Evolutionary conservation across 2,888 invertebrate species (phyloP).

Genomic region (Heteromurus nitidus): DNA sequence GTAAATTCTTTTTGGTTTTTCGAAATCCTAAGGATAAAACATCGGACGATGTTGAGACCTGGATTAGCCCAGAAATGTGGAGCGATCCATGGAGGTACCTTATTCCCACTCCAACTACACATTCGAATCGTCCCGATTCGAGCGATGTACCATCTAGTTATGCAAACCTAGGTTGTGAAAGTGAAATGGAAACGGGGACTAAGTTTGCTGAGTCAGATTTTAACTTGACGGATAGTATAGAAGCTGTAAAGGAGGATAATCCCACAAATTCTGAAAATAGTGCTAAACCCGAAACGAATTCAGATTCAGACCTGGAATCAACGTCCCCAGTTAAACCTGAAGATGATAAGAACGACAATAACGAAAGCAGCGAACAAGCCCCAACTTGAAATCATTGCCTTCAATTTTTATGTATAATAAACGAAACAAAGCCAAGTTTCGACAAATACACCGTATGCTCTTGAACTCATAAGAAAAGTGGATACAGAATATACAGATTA

Average conservation of each 20-base stretch:
- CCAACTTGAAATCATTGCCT: no score
- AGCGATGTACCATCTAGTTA: no score
- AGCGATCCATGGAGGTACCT: slow-evolving; percentile 62
- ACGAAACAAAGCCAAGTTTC: no score
- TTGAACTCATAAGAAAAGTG: no score
- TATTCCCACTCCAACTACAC: background rate
- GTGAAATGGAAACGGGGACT: background rate
- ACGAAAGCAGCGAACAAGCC: no score
- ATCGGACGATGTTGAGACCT: slow-evolving; percentile 55
- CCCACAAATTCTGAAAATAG: no score
- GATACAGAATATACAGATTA: no score
- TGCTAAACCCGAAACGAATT: no score
- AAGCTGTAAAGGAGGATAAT: no score
- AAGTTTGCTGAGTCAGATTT: slow-evolving; percentile 46
- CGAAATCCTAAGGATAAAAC: slow-evolving; percentile 13
- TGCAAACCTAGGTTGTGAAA: background rate
- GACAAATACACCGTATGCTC: no score
- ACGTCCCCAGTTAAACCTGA: background rate
- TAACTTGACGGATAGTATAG: slow-evolving; percentile 15
- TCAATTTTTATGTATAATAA: no score
- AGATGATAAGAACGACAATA: background rate
- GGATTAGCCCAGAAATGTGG: slow-evolving; percentile 70
- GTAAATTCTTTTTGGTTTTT: background rate
- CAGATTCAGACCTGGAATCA: no score
- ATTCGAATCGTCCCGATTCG: background rate